A percentile compares a stretch with the other conserved stretches of the same genome.
These are phyloP conservation scores for Stegophylla sp. DNA, from an alignment of 2,888 invertebrate species.

Conservation along the genomic window DNA sequence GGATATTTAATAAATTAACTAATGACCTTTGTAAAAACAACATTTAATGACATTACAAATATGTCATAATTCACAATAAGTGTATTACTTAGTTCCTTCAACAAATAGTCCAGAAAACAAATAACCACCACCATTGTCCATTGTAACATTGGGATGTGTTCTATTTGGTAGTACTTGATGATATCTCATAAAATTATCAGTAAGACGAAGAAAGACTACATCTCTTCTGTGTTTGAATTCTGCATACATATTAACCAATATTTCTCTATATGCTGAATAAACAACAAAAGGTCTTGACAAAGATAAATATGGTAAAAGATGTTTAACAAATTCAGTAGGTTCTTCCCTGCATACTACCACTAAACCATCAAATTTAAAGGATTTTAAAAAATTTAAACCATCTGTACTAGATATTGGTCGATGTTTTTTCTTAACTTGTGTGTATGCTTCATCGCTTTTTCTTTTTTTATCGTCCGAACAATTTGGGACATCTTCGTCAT, in stretches of 20 bases:
- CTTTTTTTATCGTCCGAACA: constrained; percentile 50
- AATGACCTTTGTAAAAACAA: constrained; percentile 8
- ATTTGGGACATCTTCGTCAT: constrained; percentile 9
- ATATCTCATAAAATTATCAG: constrained; percentile 85
- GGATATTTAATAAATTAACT: background rate
- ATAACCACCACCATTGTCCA: constrained; percentile 88
- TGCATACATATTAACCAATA: constrained; percentile 82
- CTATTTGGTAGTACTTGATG: constrained; percentile 90
- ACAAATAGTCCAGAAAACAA: constrained; percentile 75
- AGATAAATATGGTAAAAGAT: constrained; percentile 78
- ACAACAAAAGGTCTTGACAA: constrained; percentile 85
- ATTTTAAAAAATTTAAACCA: constrained; percentile 68
- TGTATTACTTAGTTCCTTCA: constrained; percentile 20
- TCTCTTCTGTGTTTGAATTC: constrained; percentile 76
- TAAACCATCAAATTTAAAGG: constrained; percentile 75
- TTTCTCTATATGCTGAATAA: constrained; percentile 81
- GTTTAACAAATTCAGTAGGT: constrained; percentile 79
- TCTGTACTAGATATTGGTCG: constrained; percentile 22
- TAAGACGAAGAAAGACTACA: constrained; percentile 78
- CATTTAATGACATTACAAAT: constrained; percentile 2
- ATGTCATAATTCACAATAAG: background rate
- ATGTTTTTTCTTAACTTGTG: constrained; percentile 48
- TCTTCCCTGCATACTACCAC: constrained; percentile 85
- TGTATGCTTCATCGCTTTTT: constrained; percentile 45
- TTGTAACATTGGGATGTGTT: constrained; percentile 93